These are phyloP conservation scores for Syrphus vitripennis DNA, from an alignment of 2,888 invertebrate species.

Conservation along the genomic window DNA sequence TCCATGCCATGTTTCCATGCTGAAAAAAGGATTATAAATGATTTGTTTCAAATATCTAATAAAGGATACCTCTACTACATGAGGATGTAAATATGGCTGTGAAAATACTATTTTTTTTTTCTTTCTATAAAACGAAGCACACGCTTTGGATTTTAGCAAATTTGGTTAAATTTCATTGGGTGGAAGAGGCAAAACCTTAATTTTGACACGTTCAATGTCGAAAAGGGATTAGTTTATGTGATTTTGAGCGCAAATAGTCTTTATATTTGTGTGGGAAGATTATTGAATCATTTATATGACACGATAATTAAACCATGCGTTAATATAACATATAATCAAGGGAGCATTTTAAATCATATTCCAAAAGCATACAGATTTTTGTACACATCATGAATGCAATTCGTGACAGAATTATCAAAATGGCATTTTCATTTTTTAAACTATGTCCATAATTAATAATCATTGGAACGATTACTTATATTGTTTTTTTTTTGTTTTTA, in stretches of 20 bases:
- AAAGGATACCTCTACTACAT: background rate
- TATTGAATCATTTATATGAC: slow-evolving; percentile 3
- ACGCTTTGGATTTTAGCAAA: background rate
- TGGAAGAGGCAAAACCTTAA: slow-evolving; percentile 1
- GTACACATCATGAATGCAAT: no score
- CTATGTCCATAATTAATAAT: background rate
- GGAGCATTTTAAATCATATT: background rate
- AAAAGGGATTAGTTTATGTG: slow-evolving; percentile 15
- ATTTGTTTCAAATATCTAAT: slow-evolving; percentile 27
- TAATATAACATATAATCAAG: background rate
- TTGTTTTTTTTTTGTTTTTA: no score
- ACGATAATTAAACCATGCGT: slow-evolving; percentile 16
- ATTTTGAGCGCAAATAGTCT: background rate
- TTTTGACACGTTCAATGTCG: slow-evolving; percentile 19
- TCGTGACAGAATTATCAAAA: background rate
- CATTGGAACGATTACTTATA: background rate
- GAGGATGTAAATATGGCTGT: background rate
- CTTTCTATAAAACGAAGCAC: background rate
- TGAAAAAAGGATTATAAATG: slow-evolving; percentile 8
- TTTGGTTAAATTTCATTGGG: background rate
- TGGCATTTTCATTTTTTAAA: background rate
- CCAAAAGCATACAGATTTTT: no score
- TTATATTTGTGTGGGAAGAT: slow-evolving; percentile 1
- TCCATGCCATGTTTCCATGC: background rate
- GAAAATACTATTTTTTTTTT: background rate